Percentiles rank a stretch among this genome's conserved stretches.
Evolutionary conservation across 2,113 vertebrate genomes (phyloP).

Genomic region (Salvelinus namaycush): DNA sequence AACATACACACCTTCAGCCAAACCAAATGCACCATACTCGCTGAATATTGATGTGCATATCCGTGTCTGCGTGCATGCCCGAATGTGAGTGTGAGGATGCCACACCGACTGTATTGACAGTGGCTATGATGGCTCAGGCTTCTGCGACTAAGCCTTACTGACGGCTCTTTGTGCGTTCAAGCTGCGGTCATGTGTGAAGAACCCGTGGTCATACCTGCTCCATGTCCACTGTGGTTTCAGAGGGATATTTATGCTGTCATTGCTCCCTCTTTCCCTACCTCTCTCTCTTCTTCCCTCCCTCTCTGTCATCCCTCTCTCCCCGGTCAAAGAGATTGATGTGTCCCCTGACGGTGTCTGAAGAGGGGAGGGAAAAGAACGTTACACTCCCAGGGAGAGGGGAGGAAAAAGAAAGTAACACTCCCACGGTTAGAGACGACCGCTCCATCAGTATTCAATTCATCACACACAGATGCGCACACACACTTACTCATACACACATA

Average conservation of each 20-base stretch:
- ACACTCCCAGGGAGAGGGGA: slow-evolving; percentile 38
- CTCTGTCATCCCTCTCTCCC: slow-evolving; percentile 58
- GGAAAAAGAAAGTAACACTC: slow-evolving; percentile 37
- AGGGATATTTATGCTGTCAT: slow-evolving; percentile 60
- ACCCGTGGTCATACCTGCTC: slow-evolving; percentile 41
- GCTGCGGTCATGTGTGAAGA: slow-evolving; percentile 37
- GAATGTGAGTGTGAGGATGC: slow-evolving; percentile 14
- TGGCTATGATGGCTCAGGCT: not conserved
- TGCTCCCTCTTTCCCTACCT: not conserved
- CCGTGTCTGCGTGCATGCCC: not conserved
- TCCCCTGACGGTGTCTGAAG: slow-evolving; percentile 41
- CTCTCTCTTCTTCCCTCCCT: slow-evolving; percentile 33
- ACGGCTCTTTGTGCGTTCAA: not conserved
- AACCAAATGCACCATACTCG: too few relatives aligned
- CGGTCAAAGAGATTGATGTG: slow-evolving; percentile 63
- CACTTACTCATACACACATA: not conserved
- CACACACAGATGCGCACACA: slow-evolving; percentile 10
- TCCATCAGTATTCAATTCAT: slow-evolving; percentile 45
- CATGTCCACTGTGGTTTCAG: slow-evolving; percentile 27
- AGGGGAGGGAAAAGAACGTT: slow-evolving; percentile 47
- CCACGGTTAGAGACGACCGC: slow-evolving; percentile 33
- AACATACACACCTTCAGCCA: too few relatives aligned
- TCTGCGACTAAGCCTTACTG: slow-evolving; percentile 5
- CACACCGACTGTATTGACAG: slow-evolving; percentile 23
- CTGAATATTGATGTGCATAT: not conserved